Evolutionary conservation across 2,888 invertebrate species (phyloP).

Genomic region (Pammene fasciana): DNA sequence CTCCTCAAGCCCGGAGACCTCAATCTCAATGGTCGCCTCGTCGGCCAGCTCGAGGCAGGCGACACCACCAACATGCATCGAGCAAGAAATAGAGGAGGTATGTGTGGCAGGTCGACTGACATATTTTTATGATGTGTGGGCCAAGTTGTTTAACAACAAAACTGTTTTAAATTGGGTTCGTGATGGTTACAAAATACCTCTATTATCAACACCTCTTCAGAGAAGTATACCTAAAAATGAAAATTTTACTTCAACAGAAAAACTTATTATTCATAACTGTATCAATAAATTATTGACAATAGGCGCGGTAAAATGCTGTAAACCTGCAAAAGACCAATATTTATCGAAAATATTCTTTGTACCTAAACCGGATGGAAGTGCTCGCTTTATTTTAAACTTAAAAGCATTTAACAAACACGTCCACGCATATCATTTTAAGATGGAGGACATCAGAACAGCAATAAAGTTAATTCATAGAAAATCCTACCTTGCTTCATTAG

Average conservation of each 20-base stretch:
- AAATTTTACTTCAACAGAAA: not conserved
- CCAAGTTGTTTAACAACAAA: not conserved
- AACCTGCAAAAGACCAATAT: not conserved
- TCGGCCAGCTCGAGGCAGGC: not conserved
- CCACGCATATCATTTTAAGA: not conserved
- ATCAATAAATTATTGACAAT: no score
- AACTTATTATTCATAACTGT: not conserved
- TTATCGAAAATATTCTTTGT: slow-evolving; percentile 6
- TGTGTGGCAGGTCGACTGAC: not conserved
- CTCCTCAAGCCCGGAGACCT: not conserved
- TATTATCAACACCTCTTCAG: not conserved
- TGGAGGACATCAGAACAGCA: not conserved
- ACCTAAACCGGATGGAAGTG: not conserved
- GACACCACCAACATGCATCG: not conserved
- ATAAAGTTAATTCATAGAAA: not conserved
- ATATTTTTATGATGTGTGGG: not conserved
- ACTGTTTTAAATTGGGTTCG: not conserved
- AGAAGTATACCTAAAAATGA: not conserved
- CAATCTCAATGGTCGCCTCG: not conserved
- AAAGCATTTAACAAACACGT: not conserved
- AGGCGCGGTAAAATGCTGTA: no score
- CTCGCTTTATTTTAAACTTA: not conserved
- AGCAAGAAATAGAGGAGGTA: not conserved
- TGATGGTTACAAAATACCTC: not conserved
- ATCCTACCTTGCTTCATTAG: not conserved